phyloP scores from a whole-genome alignment of 2,888 invertebrate genomes.

The Polyommatus icarus region DNA sequence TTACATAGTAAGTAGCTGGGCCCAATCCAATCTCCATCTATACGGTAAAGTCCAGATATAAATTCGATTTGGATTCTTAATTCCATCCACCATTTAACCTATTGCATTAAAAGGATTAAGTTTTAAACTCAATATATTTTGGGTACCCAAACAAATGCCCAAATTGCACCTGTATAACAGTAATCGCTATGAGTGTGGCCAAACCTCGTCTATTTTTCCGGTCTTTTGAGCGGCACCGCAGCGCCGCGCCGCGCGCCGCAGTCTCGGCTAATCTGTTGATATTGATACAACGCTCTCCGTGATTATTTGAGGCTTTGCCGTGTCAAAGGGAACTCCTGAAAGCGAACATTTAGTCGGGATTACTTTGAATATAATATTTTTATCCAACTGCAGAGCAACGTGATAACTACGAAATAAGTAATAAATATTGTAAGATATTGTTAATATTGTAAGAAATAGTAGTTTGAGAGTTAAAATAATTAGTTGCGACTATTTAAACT shows the following conservation, averaged over 20 bases:
- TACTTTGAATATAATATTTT: slow-evolving; percentile 21
- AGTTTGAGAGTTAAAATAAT: no score
- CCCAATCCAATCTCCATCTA: no score
- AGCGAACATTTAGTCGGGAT: slow-evolving; percentile 4
- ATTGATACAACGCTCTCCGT: slow-evolving; percentile 55
- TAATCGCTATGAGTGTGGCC: slow-evolving; percentile 31
- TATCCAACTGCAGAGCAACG: neutral
- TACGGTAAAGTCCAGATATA: no score
- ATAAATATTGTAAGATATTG: neutral
- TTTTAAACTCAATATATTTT: no score
- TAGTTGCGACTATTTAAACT: no score
- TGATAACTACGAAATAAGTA: neutral
- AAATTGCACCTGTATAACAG: slow-evolving; percentile 31
- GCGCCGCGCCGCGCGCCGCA: slow-evolving; percentile 45
- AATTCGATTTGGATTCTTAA: no score
- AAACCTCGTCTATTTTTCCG: slow-evolving; percentile 49
- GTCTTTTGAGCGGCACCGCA: slow-evolving; percentile 53
- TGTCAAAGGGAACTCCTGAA: slow-evolving; percentile 29
- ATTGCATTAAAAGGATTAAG: no score
- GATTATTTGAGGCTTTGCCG: slow-evolving; percentile 41
- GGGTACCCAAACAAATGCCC: neutral
- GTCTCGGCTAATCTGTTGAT: slow-evolving; percentile 68
- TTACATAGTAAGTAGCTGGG: no score
- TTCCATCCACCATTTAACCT: no score
- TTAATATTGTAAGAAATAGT: no score